Evolutionary conservation across 2,888 invertebrate genomes (phyloP), one percentile per base, ranked within the genome.

Genomic region (Hypomecis punctinalis): DNA sequence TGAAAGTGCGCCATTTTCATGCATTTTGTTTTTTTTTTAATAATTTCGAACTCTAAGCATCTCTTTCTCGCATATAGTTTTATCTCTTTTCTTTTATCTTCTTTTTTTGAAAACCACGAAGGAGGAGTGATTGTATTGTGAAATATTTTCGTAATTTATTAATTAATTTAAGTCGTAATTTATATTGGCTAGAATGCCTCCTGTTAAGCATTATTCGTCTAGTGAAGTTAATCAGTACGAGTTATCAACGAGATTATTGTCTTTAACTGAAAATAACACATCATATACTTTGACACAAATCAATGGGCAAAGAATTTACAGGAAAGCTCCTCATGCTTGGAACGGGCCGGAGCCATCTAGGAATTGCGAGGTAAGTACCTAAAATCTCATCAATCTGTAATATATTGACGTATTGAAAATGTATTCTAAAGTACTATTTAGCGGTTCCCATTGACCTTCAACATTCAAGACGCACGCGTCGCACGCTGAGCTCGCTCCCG

Each of bases 221-320:
- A 90, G 89, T 91, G 91, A 92, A 89, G 90, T 92, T 80, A 90
- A 91, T 91, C 91, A 91, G 84, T 91, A 90, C 85, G 93, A 93
- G 87, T 89, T 92, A 86, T 90, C 91, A 76, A 83, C 92, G 77
- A 90, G 91, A 89, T 86, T 93, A 83, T 86, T 93, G 80, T 85
- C 92, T 68, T 80, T 92, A 80, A 93, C 92, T 67, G 92, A 93
- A 86, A 91, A 91, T 79, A 89, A 91, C 79, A 89, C 90, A 75
- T 89, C 91, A 0, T 93, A 93, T 78, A 93, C 91, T 69, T 82
- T 92, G 68, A 90, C 90, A 54, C 95, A 96, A 89, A 94, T 95
- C 81, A 96, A 96, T 86, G 96, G 96, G 10, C 96, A 96, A 84
- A 86, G 96, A 72, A 94, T 94, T 79, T 96, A 94, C 81, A 95